Evolutionary conservation across 2,888 invertebrate genomes (phyloP), one percentile per base, ranked within the genome.

Genomic region (Amphipoea oculea): DNA sequence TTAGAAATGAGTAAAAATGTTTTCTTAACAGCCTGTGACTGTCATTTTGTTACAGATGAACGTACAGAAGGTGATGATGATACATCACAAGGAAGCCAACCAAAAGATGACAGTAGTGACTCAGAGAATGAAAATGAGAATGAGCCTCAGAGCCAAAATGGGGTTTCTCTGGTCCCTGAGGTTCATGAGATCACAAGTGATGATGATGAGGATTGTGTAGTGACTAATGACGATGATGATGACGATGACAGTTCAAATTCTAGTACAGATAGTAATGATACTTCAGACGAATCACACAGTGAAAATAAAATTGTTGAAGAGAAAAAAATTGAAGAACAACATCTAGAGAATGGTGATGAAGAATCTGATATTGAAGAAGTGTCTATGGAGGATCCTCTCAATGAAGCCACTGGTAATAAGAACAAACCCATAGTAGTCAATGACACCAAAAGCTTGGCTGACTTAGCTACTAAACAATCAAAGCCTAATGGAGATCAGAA

Each of bases 381-480:
- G 45, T 95, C 98, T 73, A 97, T 98, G 71, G 97, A 98, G 89
- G 98, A 98, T 95, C 98, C 98, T 5, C 93, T 98, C 7, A 94
- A 96, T 82, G 95, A 95, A 94, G 76, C 90, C n/a, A 90, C 94
- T 78, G 90, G 88, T 78, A 95, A 95, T 20, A 85, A 85, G 88
- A 94, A 89, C 83, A 96, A 96, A 90, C 94, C 97, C 14, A 98
- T 98, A 88, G 98, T 98, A 72, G 98, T 98, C 0, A 98, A 97
- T 95, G 98, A 98, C 89, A 98, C 98, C 0, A 98, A 98, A 94
- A 97, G 97, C 76, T 95, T 98, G 82, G 98, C 97, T 23, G 98
- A 98, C 92, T 97, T 98, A 76, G 98, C 98, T 20, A 96, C 97
- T 42, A 98, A 98, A 91, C 95, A 95, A 89, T 87, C 94, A 60